Evolutionary conservation across 2,888 invertebrate genomes (phyloP).

Genomic region (Lepidocyrtinus sp.): DNA sequence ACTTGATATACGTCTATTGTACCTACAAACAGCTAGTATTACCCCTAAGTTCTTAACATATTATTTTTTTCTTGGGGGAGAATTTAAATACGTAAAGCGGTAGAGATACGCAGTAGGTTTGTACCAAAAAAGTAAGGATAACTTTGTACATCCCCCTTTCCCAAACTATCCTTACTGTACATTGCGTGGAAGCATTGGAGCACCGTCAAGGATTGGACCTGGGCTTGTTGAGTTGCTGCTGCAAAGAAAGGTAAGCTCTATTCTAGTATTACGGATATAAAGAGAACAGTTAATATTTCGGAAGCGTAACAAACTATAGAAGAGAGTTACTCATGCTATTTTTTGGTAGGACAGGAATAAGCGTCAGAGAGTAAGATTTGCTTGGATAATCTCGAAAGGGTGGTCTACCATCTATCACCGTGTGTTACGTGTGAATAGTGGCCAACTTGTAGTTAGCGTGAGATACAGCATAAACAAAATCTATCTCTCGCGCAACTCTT

Average conservation of each 20-base stretch:
- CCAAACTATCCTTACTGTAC: constrained; percentile 6
- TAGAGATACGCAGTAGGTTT: constrained; percentile 6
- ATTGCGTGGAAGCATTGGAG: neutral
- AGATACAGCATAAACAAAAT: neutral
- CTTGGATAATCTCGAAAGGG: constrained; percentile 11
- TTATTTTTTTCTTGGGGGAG: too few species aligned
- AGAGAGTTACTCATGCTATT: too few species aligned
- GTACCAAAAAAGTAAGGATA: neutral
- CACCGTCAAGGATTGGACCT: neutral
- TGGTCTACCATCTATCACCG: constrained; percentile 2
- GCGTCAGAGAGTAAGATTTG: neutral
- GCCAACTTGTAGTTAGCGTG: neutral
- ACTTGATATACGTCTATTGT: constrained; percentile 5
- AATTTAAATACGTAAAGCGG: too few species aligned
- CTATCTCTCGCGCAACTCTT: neutral
- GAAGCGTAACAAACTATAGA: neutral
- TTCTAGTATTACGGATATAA: neutral
- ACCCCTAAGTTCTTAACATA: constrained; percentile 8
- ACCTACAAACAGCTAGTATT: constrained; percentile 29
- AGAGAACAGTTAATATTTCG: neutral
- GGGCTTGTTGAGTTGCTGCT: neutral
- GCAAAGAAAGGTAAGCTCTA: neutral
- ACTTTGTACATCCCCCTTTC: constrained; percentile 19
- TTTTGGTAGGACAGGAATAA: too few species aligned
- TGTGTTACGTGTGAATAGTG: neutral